phyloP scores from a whole-genome alignment of 2,113 vertebrate species.

The Pagrus major region DNA sequence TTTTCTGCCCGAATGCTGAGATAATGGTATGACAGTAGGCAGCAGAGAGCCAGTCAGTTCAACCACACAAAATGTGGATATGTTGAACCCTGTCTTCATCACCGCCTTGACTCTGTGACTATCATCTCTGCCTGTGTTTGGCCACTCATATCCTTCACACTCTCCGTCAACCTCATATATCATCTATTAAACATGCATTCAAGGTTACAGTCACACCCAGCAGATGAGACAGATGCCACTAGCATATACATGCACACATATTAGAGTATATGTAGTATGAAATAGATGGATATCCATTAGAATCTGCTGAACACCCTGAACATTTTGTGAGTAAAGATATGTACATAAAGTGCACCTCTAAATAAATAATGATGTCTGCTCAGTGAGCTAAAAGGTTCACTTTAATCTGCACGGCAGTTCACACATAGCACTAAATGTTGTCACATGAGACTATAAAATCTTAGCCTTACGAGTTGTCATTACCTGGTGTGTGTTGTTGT shows the following conservation, averaged over 20 bases:
- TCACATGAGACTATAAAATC: background rate
- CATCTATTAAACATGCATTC: slow-evolving; percentile 34
- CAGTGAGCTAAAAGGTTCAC: slow-evolving; percentile 8
- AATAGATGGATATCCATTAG: background rate
- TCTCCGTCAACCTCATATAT: slow-evolving; percentile 28
- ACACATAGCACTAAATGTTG: background rate
- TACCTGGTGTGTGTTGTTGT: background rate
- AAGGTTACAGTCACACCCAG: slow-evolving; percentile 38
- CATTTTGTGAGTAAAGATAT: background rate
- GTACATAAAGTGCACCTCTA: background rate
- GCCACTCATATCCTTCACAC: slow-evolving; percentile 22
- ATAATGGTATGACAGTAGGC: background rate
- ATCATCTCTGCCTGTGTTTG: background rate
- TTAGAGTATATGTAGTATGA: background rate
- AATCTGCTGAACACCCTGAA: background rate
- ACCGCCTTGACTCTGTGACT: slow-evolving; percentile 5
- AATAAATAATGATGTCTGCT: slow-evolving; percentile 22
- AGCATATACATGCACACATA: slow-evolving; percentile 13
- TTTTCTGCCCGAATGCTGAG: background rate
- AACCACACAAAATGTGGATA: background rate
- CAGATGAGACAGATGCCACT: slow-evolving; percentile 14
- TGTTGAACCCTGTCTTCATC: background rate
- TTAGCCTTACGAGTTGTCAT: background rate
- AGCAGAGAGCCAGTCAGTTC: background rate
- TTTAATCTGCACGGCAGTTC: background rate